Evolutionary conservation across 2,113 vertebrate species (phyloP).

Genomic region (Anarrhichthys ocellatus): DNA sequence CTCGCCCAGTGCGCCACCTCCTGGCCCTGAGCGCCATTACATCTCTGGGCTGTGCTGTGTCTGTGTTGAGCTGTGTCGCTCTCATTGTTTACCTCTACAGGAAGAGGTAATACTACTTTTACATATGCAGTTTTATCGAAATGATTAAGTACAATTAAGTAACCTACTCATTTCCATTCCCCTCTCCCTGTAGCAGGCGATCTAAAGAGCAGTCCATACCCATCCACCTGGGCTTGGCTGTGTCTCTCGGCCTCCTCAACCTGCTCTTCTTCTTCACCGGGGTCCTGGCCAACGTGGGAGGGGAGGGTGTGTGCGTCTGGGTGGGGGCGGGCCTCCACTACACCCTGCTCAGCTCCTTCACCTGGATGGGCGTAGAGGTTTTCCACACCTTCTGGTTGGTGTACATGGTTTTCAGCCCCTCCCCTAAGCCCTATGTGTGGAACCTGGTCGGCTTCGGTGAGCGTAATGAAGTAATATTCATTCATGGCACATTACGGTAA

Average conservation of each 20-base stretch:
- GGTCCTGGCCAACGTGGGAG: conserved; percentile 73
- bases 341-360: conserved; percentile 76
- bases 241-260: conserved; percentile 72
- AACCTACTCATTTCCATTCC: neutral
- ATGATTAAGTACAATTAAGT: neutral
- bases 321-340: conserved; percentile 80
- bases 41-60: conserved; percentile 75
- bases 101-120: conserved; percentile 64
- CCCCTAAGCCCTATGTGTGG: conserved; percentile 67
- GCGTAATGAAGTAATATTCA: conserved; percentile 17
- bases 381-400: conserved; percentile 84
- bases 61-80: conserved; percentile 76
- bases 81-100: conserved; percentile 75
- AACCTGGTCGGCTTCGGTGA: conserved; percentile 81
- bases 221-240: conserved; percentile 77
- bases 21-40: conserved; percentile 78
- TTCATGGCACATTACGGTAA: neutral
- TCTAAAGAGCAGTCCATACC: conserved; percentile 63
- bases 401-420: conserved; percentile 72
- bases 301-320: conserved; percentile 52
- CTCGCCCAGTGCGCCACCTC: conserved; percentile 74
- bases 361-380: conserved; percentile 84
- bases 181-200: conserved; percentile 28
- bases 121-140: neutral
- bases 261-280: conserved; percentile 80